Conservation (phyloP, 2,113 vertebrate species). For the Gavia stellata region DNA sequence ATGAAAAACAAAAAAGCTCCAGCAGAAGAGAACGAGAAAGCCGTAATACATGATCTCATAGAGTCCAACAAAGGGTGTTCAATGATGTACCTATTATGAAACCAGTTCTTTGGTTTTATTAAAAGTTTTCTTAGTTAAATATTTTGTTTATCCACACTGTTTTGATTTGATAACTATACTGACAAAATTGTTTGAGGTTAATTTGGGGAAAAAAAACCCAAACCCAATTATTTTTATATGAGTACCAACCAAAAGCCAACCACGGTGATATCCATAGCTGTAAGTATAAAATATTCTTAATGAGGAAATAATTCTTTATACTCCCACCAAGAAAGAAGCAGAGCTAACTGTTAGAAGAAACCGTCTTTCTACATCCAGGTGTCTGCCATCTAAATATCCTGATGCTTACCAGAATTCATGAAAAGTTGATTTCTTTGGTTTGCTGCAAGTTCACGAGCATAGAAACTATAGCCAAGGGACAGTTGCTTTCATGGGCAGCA, state of each 20-base stretch:
- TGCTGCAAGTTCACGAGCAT: neutral
- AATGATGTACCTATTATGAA: neutral
- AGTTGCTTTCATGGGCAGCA: neutral
- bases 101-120: neutral
- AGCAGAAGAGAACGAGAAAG: neutral
- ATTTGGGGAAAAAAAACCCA: neutral
- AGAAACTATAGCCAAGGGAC: neutral
- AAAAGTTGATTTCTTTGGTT: neutral
- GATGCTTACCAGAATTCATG: neutral
- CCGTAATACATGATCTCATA: neutral
- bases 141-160: neutral
- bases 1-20: neutral
- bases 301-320: neutral
- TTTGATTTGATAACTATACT: neutral
- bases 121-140: neutral
- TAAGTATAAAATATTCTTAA: neutral
- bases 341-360: neutral
- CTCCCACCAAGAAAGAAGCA: neutral
- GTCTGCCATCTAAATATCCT: neutral
- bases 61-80: neutral
- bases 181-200: neutral
- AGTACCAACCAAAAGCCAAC: neutral
- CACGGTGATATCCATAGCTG: rapidly evolving
- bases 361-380: neutral
- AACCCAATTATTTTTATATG: neutral